Percentiles rank a stretch among this genome's conserved stretches.
Conservation (phyloP, 2,113 vertebrate species). For the Sinocyclocheilus rhinocerous region DNA sequence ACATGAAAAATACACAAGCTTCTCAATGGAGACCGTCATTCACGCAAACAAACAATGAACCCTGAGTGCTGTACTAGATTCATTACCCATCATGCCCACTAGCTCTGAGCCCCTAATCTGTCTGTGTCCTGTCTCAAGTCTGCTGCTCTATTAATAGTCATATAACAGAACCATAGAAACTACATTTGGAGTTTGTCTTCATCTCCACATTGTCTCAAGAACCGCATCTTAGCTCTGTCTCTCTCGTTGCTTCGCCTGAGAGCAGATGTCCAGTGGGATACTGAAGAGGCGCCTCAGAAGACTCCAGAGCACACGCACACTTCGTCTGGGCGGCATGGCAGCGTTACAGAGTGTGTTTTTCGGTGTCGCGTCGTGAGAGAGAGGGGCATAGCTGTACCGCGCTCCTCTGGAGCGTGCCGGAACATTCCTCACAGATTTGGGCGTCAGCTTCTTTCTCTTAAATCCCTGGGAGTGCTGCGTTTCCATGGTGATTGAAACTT, state of each 20-base stretch:
- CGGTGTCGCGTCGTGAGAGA: not conserved
- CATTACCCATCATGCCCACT: constrained; percentile 40
- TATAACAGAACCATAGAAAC: constrained; percentile 36
- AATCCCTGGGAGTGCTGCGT: constrained; percentile 48
- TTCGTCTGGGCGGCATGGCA: constrained; percentile 4
- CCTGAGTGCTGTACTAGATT: constrained; percentile 38
- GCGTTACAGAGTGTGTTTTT: constrained; percentile 14
- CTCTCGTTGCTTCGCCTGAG: too few species aligned
- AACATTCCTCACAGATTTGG: constrained; percentile 54
- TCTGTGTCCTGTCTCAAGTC: constrained; percentile 34
- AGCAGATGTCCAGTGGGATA: too few species aligned
- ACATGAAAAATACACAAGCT: constrained; percentile 42
- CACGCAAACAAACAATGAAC: constrained; percentile 56
- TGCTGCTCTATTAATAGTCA: constrained; percentile 53
- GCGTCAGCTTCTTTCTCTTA: constrained; percentile 48
- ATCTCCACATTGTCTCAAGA: too few species aligned
- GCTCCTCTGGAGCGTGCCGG: constrained; percentile 45
- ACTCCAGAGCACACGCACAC: not conserved
- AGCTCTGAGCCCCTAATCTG: constrained; percentile 51
- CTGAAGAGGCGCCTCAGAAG: too few species aligned
- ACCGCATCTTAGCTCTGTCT: too few species aligned
- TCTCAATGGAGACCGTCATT: constrained; percentile 39
- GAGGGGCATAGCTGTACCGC: constrained; percentile 39
- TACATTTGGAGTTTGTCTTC: too few species aligned
- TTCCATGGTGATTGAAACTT: constrained; percentile 61